A percentile compares a stretch with the other conserved stretches of the same genome.
phyloP scores from a whole-genome alignment of 2,888 invertebrate species.

The Thalpophila matura region DNA sequence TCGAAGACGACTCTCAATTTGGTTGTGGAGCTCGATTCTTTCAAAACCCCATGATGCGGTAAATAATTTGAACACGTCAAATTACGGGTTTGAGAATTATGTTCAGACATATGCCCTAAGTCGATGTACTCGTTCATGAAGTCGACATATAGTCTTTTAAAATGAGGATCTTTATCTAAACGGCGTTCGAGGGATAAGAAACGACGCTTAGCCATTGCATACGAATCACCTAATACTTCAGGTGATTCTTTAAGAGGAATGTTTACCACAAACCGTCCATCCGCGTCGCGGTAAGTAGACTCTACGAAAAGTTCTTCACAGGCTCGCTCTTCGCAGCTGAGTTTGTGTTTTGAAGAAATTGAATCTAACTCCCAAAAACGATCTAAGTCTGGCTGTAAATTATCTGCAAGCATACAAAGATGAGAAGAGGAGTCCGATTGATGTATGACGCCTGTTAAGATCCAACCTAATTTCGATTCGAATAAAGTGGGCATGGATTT shows the following conservation, averaged over 20 bases:
- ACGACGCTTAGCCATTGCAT: constrained; percentile 7
- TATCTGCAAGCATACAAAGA: constrained; percentile 3
- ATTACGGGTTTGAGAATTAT: not conserved
- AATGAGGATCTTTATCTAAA: constrained; percentile 1
- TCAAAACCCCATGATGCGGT: constrained; percentile 5
- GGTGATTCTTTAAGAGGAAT: constrained; percentile 3
- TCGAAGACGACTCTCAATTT: no score
- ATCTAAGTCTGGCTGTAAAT: constrained; percentile 1
- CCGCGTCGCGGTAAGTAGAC: constrained; percentile 1
- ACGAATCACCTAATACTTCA: constrained; percentile 10
- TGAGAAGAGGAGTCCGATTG: not conserved
- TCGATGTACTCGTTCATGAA: constrained; percentile 4
- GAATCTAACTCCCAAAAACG: constrained; percentile 11
- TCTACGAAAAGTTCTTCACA: constrained; percentile 6
- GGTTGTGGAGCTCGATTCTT: not conserved
- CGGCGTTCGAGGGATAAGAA: constrained; percentile 9
- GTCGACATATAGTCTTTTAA: not conserved
- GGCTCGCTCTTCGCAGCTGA: not conserved
- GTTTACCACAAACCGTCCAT: constrained; percentile 10
- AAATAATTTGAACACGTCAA: not conserved
- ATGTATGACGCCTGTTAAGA: not conserved
- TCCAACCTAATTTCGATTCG: constrained; percentile 7
- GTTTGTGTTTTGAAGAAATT: not conserved
- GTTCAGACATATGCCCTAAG: constrained; percentile 10
- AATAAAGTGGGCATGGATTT: constrained; percentile 2